Percentiles rank a stretch among this genome's conserved stretches.
phyloP scores from a whole-genome alignment of 2,113 vertebrate genomes.

The Phrynosoma platyrhinos region DNA sequence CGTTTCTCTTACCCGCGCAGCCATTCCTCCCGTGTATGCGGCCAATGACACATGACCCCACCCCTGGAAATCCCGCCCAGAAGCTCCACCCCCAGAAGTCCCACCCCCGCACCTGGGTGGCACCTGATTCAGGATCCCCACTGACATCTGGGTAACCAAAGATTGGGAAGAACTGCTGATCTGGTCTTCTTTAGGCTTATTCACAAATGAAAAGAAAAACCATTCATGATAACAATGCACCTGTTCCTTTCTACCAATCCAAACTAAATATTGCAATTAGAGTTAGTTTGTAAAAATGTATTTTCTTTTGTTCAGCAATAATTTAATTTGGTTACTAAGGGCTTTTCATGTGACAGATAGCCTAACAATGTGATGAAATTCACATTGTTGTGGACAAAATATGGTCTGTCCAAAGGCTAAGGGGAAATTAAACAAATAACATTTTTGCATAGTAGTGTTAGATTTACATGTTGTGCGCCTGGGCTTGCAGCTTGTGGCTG shows the following conservation, averaged over 20 bases:
- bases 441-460: neutral
- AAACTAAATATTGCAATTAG: neutral
- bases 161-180: too few species aligned
- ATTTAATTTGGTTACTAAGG: neutral
- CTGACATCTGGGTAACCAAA: too few species aligned
- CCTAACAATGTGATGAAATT: neutral
- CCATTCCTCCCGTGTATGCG: too few species aligned
- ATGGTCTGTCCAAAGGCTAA: neutral
- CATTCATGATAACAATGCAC: neutral
- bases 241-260: too few species aligned
- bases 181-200: neutral
- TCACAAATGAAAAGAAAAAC: neutral
- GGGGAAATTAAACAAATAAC: neutral
- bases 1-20: too few species aligned
- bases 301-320: neutral
- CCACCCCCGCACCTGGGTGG: too few species aligned
- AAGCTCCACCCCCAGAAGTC: too few species aligned
- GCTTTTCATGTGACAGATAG: neutral
- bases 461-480: neutral
- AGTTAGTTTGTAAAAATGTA: neutral
- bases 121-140: too few species aligned
- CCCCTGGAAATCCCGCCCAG: too few species aligned
- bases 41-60: too few species aligned
- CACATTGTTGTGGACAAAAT: neutral
- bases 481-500: neutral